phyloP scores from a whole-genome alignment of 2,888 invertebrate genomes.

The Incurvaria masculella region DNA sequence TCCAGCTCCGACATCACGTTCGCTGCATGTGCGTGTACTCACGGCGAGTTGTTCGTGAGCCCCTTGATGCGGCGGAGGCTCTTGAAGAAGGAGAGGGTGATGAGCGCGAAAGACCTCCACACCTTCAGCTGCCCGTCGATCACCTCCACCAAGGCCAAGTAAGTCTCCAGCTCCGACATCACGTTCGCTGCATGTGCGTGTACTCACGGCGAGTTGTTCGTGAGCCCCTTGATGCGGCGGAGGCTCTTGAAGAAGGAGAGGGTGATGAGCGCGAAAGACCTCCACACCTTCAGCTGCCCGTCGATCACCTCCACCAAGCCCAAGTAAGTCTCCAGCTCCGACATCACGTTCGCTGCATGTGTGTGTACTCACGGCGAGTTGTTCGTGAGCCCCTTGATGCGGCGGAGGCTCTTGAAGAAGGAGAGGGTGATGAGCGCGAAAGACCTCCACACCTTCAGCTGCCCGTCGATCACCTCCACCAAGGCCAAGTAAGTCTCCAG shows the following conservation, averaged over 20 bases:
- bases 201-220: no score
- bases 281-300: conserved; percentile 78
- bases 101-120: conserved; percentile 76
- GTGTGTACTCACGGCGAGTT: no score
- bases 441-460: conserved; percentile 80
- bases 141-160: conserved; percentile 76
- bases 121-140: conserved; percentile 83
- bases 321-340: conserved; percentile 73
- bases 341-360: conserved; percentile 65
- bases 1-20: conserved; percentile 65
- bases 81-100: conserved; percentile 83
- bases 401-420: conserved; percentile 61
- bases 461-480: conserved; percentile 81
- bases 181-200: conserved; percentile 59
- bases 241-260: conserved; percentile 72
- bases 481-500: conserved; percentile 75
- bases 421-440: conserved; percentile 81
- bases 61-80: not conserved
- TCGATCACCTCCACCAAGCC: conserved; percentile 80
- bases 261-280: conserved; percentile 81
- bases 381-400: no score
- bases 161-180: conserved; percentile 72
- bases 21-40: no score
- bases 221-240: no score
- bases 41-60: no score